A percentile compares a stretch with the other conserved stretches of the same genome.
Conservation (phyloP, 1,140 invertebrate species). For the Maniola jurtina region DNA sequence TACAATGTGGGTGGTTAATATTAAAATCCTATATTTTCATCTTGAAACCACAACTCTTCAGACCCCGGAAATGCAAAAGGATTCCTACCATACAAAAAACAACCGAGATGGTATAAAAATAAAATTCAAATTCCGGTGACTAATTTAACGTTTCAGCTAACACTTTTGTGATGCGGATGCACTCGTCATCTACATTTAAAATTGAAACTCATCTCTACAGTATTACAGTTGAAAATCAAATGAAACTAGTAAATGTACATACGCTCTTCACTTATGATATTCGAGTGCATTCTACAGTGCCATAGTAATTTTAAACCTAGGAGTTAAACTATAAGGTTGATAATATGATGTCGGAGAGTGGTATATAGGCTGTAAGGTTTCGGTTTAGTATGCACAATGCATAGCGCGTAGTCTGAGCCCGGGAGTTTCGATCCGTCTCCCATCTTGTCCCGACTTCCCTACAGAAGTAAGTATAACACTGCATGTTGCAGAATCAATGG, state of each 20-base stretch:
- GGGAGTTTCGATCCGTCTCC: slow-evolving; percentile 33
- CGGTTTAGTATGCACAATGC: slow-evolving; percentile 25
- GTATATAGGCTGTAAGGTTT: slow-evolving; percentile 16
- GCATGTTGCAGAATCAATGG: slow-evolving; percentile 26
- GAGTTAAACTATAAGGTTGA: background rate
- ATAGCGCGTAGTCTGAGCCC: slow-evolving; percentile 31
- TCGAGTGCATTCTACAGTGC: slow-evolving; percentile 3
- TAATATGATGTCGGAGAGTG: background rate
- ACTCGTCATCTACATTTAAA: background rate
- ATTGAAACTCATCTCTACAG: background rate
- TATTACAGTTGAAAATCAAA: slow-evolving; percentile 16
- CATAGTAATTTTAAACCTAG: slow-evolving; percentile 13
- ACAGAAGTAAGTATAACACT: slow-evolving; percentile 28
- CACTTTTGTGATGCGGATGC: slow-evolving; percentile 25
- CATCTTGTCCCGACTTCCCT: slow-evolving; percentile 11
- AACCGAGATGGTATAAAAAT: slow-evolving; percentile 2
- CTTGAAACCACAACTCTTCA: slow-evolving; percentile 32
- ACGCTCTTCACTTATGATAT: slow-evolving; percentile 7
- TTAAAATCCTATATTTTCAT: slow-evolving; percentile 37
- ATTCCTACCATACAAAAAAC: slow-evolving; percentile 7
- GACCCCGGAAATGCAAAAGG: slow-evolving; percentile 25
- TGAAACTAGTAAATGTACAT: background rate
- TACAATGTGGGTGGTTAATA: slow-evolving; percentile 35
- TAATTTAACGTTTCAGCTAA: slow-evolving; percentile 1
- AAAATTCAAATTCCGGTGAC: slow-evolving; percentile 13